Evolutionary conservation across 2,888 invertebrate genomes (phyloP), one percentile per base, ranked within the genome.

Genomic region (Ennomos fuscantarius): DNA sequence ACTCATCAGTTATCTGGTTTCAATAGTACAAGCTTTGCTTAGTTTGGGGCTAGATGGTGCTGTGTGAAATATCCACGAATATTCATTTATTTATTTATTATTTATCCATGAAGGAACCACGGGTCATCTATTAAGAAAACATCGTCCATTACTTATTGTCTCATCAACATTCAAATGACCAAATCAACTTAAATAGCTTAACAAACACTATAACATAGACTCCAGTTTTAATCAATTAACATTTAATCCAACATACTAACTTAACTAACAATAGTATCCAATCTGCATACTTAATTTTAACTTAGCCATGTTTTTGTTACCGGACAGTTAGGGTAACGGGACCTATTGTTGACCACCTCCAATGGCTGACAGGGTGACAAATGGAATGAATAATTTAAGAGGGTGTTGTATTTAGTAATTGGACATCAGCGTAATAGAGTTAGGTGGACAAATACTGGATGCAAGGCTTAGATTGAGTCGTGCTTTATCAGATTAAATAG

Each of bases 271-370:
- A 83, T 84, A 70, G 70, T 74, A 74, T 72, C 66, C 83, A 87
- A 89, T 90, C 83, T 90, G 83, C 89, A 89, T 90, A 81, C 78
- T 70, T 79, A 87, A 87, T 84, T 78, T 67, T 69, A 69, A 75
- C 71, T 78, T 79, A 79, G 78, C 78, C 72, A 80, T 78, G 84
- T 85, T 87, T 87, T 86, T 83, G 82, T 81, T 63, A 69, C 62
- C 60, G 74, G 75, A 72, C 71, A 72, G 57, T 73, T 6, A 67
- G 48, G 83, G 78, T 74, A 65, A 63, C 66, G 60, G 70, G 72
- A 68, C 62, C 78, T 69, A 82, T 84, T 85, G 83, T 81, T 64
- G 62, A 66, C 64, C 64, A 62, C 74, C 81, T 82, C 79, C 84
- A 82, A 74, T 66, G 68, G 60, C 68, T 74, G 83, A 80, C 87